phyloP scores from a whole-genome alignment of 2,113 vertebrate species.

The Hippolais icterina region DNA sequence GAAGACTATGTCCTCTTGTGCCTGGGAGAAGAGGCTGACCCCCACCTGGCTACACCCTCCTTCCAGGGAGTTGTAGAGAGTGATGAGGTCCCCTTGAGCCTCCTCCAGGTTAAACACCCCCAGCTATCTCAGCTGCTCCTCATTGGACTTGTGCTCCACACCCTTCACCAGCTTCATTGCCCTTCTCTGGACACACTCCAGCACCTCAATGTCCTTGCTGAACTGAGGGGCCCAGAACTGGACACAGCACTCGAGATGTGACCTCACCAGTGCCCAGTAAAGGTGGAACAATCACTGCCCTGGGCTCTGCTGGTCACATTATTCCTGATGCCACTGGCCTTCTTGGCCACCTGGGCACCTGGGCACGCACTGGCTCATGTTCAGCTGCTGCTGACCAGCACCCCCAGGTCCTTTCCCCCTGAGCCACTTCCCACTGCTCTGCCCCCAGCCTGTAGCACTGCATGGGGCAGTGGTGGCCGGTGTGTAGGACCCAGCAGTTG shows the following conservation, averaged over 20 bases:
- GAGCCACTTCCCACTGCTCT: neutral
- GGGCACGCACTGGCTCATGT: neutral
- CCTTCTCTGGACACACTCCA: neutral
- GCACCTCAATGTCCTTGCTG: neutral
- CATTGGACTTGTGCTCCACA: neutral
- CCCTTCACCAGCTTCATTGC: neutral
- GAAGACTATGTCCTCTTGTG: neutral
- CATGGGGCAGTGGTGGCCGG: neutral
- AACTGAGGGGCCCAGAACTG: neutral
- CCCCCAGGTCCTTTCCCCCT: fast-evolving
- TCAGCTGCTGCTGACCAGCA: neutral
- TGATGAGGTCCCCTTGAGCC: neutral
- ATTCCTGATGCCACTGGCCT: neutral
- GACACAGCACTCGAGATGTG: neutral
- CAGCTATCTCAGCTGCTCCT: neutral
- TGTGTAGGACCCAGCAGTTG: neutral
- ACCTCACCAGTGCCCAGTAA: neutral
- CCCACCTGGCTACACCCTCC: neutral
- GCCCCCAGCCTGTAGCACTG: neutral
- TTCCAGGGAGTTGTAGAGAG: neutral
- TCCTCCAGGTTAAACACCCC: neutral
- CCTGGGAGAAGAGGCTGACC: neutral
- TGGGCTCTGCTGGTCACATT: neutral
- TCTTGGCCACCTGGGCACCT: neutral
- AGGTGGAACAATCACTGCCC: neutral